Evolutionary conservation across 1,140 invertebrate genomes (phyloP).

Genomic region (roundworm (Caenorhabditis elegans)): WBcel235 BX284602.5:6831501-6832000

Average conservation of each 20-base stretch:
- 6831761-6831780: background rate
- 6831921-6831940: conserved; percentile 31
- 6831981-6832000: conserved; percentile 27
- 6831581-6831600: conserved; percentile 19
- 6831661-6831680: conserved; percentile 8
- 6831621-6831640: background rate
- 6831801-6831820: background rate
- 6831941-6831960: conserved; percentile 31
- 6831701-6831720: conserved; percentile 7
- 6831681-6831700: conserved; percentile 19
- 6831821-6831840: background rate
- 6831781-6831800: background rate
- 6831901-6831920: conserved; percentile 25
- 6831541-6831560: background rate
- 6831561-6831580: background rate
- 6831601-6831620: background rate
- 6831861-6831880: background rate
- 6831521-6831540: conserved; percentile 2
- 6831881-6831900: conserved; percentile 19
- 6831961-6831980: conserved; percentile 31
- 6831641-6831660: conserved; percentile 1
- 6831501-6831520: background rate
- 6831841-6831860: background rate
- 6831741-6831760: conserved; percentile 12
- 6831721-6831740: conserved; percentile 8